Evolutionary conservation across 2,113 vertebrate genomes (phyloP).

Genomic region (Oceanites oceanicus): DNA sequence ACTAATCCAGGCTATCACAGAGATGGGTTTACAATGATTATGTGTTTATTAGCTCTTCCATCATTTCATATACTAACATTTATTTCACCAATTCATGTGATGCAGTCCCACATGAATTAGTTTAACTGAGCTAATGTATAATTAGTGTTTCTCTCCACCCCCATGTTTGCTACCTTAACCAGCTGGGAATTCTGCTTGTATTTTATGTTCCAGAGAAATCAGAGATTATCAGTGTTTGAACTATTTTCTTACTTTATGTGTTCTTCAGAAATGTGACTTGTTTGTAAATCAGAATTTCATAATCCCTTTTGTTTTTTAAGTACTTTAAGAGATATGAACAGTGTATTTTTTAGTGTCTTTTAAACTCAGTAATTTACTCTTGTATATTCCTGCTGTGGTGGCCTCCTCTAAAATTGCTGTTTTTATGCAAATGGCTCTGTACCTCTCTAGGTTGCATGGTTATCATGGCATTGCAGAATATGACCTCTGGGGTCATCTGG

Average conservation of each 20-base stretch:
- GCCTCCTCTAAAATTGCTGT: neutral
- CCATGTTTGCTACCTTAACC: slow-evolving; percentile 32
- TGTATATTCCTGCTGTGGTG: neutral
- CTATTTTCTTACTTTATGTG: neutral
- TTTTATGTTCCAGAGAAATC: slow-evolving; percentile 16
- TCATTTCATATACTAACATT: slow-evolving; percentile 39
- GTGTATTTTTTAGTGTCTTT: neutral
- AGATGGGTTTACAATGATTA: neutral
- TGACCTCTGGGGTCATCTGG: neutral
- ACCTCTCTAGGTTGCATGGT: neutral
- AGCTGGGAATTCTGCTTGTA: slow-evolving; percentile 43
- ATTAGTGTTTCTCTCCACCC: slow-evolving; percentile 53
- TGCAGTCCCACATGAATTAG: slow-evolving; percentile 38
- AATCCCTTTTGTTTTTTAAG: neutral
- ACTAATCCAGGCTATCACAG: neutral
- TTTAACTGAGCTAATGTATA: slow-evolving; percentile 61
- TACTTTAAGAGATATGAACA: neutral
- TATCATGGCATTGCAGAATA: neutral
- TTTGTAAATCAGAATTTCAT: neutral
- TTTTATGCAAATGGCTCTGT: neutral
- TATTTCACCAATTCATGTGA: slow-evolving; percentile 23
- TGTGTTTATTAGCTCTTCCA: neutral
- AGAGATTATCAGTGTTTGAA: neutral
- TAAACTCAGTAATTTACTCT: neutral
- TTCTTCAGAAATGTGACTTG: neutral